phyloP scores from a whole-genome alignment of 1,140 invertebrate species.

The Pantala flavescens region DNA sequence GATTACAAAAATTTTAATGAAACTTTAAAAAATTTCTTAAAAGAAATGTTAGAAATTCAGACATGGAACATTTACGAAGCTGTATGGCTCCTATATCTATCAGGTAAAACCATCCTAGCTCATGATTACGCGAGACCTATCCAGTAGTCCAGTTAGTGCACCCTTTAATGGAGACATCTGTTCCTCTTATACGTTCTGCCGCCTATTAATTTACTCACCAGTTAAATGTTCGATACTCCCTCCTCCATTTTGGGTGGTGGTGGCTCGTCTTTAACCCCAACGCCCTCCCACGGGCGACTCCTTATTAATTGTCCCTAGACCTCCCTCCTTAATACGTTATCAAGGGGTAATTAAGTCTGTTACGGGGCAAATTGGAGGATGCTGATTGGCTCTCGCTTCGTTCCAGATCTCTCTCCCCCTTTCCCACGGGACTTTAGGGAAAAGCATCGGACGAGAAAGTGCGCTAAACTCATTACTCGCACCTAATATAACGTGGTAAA shows the following conservation, averaged over 20 bases:
- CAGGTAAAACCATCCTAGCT: too few relatives aligned
- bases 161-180: too few relatives aligned
- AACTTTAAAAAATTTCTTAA: too few relatives aligned
- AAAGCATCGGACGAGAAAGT: background rate
- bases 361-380: slow-evolving; percentile 4
- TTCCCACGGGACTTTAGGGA: background rate
- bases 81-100: too few relatives aligned
- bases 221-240: too few relatives aligned
- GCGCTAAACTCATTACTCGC: slow-evolving; percentile 4
- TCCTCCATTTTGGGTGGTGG: background rate
- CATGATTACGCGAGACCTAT: too few relatives aligned
- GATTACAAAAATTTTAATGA: too few relatives aligned
- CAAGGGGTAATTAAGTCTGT: background rate
- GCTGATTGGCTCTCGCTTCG: background rate
- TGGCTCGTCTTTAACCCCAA: background rate
- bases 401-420: background rate
- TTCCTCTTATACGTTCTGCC: too few relatives aligned
- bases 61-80: too few relatives aligned
- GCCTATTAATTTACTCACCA: too few relatives aligned
- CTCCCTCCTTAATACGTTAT: slow-evolving; percentile 9
- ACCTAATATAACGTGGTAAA: background rate
- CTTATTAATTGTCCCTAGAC: background rate
- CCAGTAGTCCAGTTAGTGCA: too few relatives aligned
- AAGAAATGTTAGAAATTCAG: too few relatives aligned
- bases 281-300: background rate